phyloP scores from a whole-genome alignment of 2,113 vertebrate species.

The Catagonus wagneri region DNA sequence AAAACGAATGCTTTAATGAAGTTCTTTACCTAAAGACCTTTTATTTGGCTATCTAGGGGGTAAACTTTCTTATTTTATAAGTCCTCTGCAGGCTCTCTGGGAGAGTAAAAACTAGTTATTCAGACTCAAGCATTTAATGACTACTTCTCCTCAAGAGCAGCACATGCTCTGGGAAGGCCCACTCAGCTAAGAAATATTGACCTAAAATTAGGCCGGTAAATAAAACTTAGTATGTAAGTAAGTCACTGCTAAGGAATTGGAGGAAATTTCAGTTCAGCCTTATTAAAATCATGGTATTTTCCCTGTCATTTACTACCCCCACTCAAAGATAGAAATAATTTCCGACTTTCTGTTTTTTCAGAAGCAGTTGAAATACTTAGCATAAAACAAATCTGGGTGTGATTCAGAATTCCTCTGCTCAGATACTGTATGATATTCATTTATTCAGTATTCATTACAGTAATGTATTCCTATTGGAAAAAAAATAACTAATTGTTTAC shows the following conservation, averaged over 20 bases:
- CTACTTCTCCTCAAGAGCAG: not conserved
- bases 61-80: constrained; percentile 8
- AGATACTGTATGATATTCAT: not conserved
- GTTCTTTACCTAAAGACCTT: constrained; percentile 58
- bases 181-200: not conserved
- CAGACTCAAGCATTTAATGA: not conserved
- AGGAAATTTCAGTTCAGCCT: not conserved
- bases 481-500: not conserved
- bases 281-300: not conserved
- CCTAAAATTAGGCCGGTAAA: not conserved
- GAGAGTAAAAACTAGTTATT: not conserved
- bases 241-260: not conserved
- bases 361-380: not conserved
- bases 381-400: not conserved
- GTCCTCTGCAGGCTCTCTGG: not conserved
- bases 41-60: constrained; percentile 30
- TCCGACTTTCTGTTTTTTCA: not conserved
- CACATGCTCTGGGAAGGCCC: not conserved
- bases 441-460: not conserved
- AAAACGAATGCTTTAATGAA: constrained; percentile 61
- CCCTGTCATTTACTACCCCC: not conserved
- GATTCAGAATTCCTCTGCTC: not conserved
- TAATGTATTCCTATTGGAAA: not conserved
- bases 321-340: not conserved
- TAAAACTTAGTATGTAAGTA: not conserved